phyloP scores from a whole-genome alignment of 2,113 vertebrate genomes.

The Spea bombifrons region DNA sequence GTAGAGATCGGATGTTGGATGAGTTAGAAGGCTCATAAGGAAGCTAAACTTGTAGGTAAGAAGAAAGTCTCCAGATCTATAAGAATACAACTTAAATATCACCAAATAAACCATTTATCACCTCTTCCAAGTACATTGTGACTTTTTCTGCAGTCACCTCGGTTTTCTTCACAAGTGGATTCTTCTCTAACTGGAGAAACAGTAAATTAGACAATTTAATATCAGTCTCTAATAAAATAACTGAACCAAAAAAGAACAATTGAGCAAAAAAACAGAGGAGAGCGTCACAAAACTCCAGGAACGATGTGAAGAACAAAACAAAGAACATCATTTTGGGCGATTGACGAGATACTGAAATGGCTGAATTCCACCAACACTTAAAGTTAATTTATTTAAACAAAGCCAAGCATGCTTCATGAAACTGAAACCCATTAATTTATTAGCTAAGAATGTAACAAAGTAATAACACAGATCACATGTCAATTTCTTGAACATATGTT shows the following conservation, averaged over 20 bases:
- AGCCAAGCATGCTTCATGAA: too few species aligned
- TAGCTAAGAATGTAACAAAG: too few species aligned
- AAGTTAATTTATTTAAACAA: neutral
- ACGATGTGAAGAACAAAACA: neutral
- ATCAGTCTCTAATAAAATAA: neutral
- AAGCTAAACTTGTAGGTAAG: too few species aligned
- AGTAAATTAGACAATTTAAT: too few species aligned
- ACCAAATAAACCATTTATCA: conserved; percentile 20
- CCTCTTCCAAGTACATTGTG: conserved; percentile 52
- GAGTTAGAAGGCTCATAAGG: too few species aligned
- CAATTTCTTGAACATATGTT: too few species aligned
- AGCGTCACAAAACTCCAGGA: neutral
- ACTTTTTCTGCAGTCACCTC: conserved; percentile 47
- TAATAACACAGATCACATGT: too few species aligned
- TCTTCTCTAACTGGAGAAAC: conserved; percentile 47
- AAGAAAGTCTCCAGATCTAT: neutral
- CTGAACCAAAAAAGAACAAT: neutral
- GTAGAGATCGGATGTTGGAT: too few species aligned
- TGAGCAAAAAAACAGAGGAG: neutral
- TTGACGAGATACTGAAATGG: neutral
- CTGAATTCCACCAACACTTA: neutral
- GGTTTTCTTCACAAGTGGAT: conserved; percentile 52
- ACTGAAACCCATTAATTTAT: too few species aligned
- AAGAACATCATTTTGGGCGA: neutral
- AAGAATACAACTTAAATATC: neutral